Conservation (phyloP, 2,113 vertebrate genomes). For the Ictalurus punctatus region DNA sequence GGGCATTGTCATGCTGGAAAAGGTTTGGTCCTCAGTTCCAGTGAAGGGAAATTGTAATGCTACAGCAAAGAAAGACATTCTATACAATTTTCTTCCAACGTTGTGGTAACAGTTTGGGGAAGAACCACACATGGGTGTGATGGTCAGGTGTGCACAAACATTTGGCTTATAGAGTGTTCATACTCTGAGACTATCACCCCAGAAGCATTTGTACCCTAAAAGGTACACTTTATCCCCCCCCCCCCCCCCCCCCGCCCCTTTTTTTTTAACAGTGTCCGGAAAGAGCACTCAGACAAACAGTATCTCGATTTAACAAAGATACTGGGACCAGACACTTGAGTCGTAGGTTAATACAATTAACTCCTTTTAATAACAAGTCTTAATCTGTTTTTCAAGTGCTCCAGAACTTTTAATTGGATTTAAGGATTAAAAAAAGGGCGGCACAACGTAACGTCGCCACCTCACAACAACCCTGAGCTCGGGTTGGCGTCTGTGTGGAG, state of each 20-base stretch:
- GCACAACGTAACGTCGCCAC: neutral
- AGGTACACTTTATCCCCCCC: neutral
- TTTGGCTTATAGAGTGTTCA: neutral
- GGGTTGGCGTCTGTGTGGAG: neutral
- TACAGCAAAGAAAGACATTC: neutral
- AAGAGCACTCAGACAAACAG: neutral
- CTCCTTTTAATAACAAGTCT: neutral
- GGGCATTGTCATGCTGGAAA: neutral
- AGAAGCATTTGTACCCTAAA: neutral
- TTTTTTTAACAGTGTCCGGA: neutral
- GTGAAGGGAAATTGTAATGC: neutral
- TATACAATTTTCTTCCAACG: neutral
- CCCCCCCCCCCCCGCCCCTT: neutral
- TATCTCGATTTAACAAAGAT: neutral
- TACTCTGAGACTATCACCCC: neutral
- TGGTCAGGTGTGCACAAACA: neutral
- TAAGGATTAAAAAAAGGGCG: neutral
- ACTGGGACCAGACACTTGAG: neutral
- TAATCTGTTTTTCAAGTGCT: neutral
- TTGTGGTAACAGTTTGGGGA: neutral
- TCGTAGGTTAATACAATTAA: slow-evolving; percentile 8
- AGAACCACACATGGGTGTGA: neutral
- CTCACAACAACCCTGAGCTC: neutral
- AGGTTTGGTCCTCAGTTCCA: neutral
- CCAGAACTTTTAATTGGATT: slow-evolving; percentile 34